Evolutionary conservation across 1,140 invertebrate genomes (phyloP), one percentile per base, ranked within the genome.

Genomic region (Onthophagus taurus): DNA sequence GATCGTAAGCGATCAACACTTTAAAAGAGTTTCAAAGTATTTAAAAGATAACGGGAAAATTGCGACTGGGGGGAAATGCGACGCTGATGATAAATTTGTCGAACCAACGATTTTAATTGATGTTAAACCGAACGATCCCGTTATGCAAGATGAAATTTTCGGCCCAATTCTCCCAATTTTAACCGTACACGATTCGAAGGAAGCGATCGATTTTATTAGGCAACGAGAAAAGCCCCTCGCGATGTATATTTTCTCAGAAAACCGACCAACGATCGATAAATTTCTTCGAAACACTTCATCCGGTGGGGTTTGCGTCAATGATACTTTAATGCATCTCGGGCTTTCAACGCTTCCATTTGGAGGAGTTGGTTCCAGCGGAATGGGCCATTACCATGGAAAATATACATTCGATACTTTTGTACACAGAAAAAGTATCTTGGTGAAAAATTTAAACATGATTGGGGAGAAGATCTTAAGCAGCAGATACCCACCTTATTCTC

Each of bases 101-200:
- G 72, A 78, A 29, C 91, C 91, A 1, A 95, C 90, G 2, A 74
- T 96, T 47, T 44, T 96, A 4, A 67, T 76, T 11, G 79, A 92
- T 57, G 77, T 87, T 0, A 76, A 76, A 44, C 60, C 67, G 0
- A 66, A 65, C 3, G 84, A 87, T 69, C 71, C 80, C 13, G 63
- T 92, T 7, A 96, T 97, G 92, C 74, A 85, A 52, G 86, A 94
- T 48, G 91, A 93, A 70, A 93, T 97, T 60, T 97, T 97, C 70
- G 93, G 93, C 2, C 93, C 93, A 2, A 78, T 97, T 58, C 71
- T 97, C 48, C 92, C 93, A 3, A 88, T 97, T 53, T 60, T 93
- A 2, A 81, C 74, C 42, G 74, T 95, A 1, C 75, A 81, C 39
- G 85, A 83, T 67, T 80, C 81, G 7, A 83, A 83, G 44, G 89